Conservation (phyloP, 2,113 vertebrate species). For the Cyanoliseus patagonus region DNA sequence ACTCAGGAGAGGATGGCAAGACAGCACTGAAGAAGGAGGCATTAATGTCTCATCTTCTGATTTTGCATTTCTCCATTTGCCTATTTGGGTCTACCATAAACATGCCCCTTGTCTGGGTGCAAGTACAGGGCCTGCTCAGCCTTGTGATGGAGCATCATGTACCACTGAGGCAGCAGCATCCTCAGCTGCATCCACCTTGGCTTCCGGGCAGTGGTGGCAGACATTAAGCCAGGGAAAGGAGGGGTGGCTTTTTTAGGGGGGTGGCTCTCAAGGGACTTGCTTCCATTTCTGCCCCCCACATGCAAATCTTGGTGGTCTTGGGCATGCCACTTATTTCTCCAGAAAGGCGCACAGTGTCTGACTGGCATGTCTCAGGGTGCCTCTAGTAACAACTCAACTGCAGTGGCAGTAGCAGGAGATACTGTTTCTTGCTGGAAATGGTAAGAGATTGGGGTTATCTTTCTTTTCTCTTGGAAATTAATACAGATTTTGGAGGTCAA, state of each 20-base stretch:
- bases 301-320: not conserved
- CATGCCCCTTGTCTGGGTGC: not conserved
- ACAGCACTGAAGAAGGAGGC: not conserved
- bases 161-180: not conserved
- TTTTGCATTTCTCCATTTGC: not conserved
- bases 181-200: fast-evolving
- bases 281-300: not conserved
- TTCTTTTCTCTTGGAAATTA: not conserved
- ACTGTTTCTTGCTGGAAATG: not conserved
- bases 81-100: not conserved
- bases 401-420: not conserved
- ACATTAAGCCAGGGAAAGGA: not conserved
- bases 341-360: not conserved
- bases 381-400: not conserved
- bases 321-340: not conserved
- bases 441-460: not conserved
- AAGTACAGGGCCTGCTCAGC: not conserved
- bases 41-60: not conserved
- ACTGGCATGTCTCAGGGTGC: not conserved
- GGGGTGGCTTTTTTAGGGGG: not conserved
- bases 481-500: not conserved
- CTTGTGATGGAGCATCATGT: fast-evolving
- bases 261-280: not conserved
- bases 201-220: not conserved
- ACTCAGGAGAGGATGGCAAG: not conserved